These are phyloP conservation scores for Chymomyza fuscimana DNA, from an alignment of 2,888 invertebrate genomes.

Conservation along the genomic window DNA sequence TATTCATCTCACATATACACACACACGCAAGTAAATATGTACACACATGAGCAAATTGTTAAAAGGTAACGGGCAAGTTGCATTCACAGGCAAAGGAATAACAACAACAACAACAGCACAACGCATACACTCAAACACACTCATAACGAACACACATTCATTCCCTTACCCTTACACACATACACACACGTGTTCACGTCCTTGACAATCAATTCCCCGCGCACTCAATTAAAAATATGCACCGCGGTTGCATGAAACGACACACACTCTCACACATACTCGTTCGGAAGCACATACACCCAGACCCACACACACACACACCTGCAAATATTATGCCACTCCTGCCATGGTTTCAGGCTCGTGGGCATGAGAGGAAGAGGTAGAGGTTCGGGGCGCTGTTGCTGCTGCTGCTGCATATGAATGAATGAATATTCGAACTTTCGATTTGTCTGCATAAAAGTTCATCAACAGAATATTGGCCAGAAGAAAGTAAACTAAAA, in stretches of 20 bases:
- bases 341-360: not conserved
- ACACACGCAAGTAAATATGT: constrained; percentile 18
- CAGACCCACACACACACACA: constrained; percentile 19
- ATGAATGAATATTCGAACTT: constrained; percentile 71
- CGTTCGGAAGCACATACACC: not conserved
- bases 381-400: constrained; percentile 23
- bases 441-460: constrained; percentile 60
- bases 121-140: not conserved
- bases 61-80: constrained; percentile 57
- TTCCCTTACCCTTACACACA: not conserved
- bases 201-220: constrained; percentile 73
- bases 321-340: constrained; percentile 21
- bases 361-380: constrained; percentile 1
- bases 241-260: constrained; percentile 48
- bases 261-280: constrained; percentile 37
- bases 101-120: constrained; percentile 17
- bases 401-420: constrained; percentile 58
- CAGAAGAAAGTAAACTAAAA: not conserved
- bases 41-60: constrained; percentile 54
- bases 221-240: constrained; percentile 74
- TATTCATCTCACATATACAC: constrained; percentile 59
- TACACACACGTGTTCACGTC: constrained; percentile 62
- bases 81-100: not conserved
- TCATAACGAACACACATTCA: not conserved
- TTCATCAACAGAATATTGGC: constrained; percentile 70